Conservation (phyloP, 2,888 invertebrate species). For the Folsomia candida region DNA sequence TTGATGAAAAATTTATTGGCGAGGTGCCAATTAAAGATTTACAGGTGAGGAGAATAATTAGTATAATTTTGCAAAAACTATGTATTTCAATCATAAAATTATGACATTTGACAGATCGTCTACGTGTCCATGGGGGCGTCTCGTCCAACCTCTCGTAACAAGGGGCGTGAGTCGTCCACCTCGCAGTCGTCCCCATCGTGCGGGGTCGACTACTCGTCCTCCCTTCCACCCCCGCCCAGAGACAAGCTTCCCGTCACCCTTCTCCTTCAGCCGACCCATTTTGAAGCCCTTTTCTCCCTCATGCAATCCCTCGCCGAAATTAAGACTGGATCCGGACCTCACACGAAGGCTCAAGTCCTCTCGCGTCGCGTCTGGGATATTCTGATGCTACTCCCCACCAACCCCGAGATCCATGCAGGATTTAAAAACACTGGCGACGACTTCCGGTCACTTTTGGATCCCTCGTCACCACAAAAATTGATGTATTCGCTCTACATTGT, state of each 20-base stretch:
- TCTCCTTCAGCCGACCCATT: constrained; percentile 79
- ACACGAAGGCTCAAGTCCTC: constrained; percentile 82
- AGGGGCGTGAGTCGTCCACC: constrained; percentile 50
- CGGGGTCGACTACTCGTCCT: constrained; percentile 76
- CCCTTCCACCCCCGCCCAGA: constrained; percentile 80
- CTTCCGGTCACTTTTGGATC: constrained; percentile 75
- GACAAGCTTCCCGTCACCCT: constrained; percentile 81
- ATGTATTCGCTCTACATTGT: constrained; percentile 94
- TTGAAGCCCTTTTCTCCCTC: constrained; percentile 83
- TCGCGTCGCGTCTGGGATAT: constrained; percentile 94
- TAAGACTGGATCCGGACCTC: constrained; percentile 72
- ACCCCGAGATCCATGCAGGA: constrained; percentile 77
- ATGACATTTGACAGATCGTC: constrained; percentile 63
- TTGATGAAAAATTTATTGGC: constrained; percentile 83
- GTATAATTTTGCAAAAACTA: neutral
- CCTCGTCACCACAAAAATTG: constrained; percentile 84
- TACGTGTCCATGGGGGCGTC: constrained; percentile 86
- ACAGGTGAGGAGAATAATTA: constrained; percentile 58
- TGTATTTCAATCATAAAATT: constrained; percentile 3
- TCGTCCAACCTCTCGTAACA: constrained; percentile 54
- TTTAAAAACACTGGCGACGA: constrained; percentile 67
- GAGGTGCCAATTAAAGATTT: constrained; percentile 93
- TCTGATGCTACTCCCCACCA: constrained; percentile 84
- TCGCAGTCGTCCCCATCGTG: constrained; percentile 58
- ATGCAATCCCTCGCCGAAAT: constrained; percentile 88